These are phyloP conservation scores for Numida meleagris DNA, from an alignment of 2,113 vertebrate species.

Conservation along the genomic window DNA sequence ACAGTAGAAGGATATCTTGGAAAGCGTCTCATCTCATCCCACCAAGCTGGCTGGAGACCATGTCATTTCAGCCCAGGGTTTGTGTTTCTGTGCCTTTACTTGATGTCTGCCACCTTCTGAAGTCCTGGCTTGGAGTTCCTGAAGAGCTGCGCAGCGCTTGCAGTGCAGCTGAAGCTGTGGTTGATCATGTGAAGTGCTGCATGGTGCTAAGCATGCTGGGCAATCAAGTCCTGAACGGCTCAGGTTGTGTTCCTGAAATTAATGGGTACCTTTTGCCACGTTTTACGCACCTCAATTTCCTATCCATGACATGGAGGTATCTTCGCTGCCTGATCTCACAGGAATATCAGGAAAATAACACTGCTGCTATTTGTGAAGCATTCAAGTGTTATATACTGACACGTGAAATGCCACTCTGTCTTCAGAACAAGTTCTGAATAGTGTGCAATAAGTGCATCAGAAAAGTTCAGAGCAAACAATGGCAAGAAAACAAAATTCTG, in stretches of 20 bases:
- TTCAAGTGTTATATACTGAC: constrained; percentile 8
- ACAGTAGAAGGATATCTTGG: background rate
- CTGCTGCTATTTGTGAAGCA: background rate
- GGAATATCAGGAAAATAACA: constrained; percentile 44
- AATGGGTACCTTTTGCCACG: background rate
- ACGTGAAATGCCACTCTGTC: constrained; percentile 33
- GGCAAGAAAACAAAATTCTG: constrained; percentile 28
- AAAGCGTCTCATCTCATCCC: background rate
- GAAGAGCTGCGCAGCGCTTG: background rate
- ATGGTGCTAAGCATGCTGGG: background rate
- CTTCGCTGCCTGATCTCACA: background rate
- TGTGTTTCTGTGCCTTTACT: background rate
- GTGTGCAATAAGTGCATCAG: constrained; percentile 26
- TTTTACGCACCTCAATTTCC: background rate
- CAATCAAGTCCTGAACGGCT: background rate
- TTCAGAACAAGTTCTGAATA: constrained; percentile 30
- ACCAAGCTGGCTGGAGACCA: background rate
- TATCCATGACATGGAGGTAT: background rate
- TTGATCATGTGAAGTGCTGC: background rate
- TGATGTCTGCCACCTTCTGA: background rate
- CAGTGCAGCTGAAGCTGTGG: background rate
- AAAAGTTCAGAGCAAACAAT: constrained; percentile 45
- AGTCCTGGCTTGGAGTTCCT: background rate
- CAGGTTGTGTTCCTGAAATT: background rate
- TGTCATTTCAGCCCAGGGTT: background rate